Conservation (phyloP, 2,888 invertebrate species). For the Drosophila barbarae region DNA sequence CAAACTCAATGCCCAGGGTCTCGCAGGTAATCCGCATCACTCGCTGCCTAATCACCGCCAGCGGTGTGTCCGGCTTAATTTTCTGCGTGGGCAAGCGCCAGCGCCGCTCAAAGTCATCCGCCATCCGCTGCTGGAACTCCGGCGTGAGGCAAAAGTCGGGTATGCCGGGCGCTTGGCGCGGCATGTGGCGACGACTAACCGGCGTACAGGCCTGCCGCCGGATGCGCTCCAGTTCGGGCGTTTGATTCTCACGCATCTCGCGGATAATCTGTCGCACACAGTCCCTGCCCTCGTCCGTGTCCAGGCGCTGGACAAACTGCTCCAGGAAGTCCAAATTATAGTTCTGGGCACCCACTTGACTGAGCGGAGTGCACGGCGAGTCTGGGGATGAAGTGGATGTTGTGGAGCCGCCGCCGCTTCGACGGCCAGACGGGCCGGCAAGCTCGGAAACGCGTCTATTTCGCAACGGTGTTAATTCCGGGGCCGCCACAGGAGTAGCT, state of each 20-base stretch:
- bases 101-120: constrained; percentile 77
- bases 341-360: constrained; percentile 39
- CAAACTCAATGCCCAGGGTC: constrained; percentile 72
- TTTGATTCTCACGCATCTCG: constrained; percentile 77
- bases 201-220: constrained; percentile 77
- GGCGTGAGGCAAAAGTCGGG: constrained; percentile 78
- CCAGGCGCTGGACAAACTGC: constrained; percentile 69
- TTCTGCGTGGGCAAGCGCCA: constrained; percentile 77
- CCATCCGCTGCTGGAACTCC: constrained; percentile 78
- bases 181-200: constrained; percentile 69
- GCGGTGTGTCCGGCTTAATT: constrained; percentile 75
- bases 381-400: constrained; percentile 43
- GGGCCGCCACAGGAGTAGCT: not conserved
- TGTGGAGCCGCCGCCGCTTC: constrained; percentile 42
- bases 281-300: constrained; percentile 73
- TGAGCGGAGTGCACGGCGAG: constrained; percentile 77
- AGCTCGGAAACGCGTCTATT: constrained; percentile 77
- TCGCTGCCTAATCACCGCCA: constrained; percentile 74
- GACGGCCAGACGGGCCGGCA: constrained; percentile 44
- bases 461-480: constrained; percentile 72
- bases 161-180: constrained; percentile 70
- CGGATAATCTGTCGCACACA: constrained; percentile 75
- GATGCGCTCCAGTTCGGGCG: constrained; percentile 77
- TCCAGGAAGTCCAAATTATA: constrained; percentile 70
- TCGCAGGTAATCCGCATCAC: constrained; percentile 76